phyloP scores from a whole-genome alignment of 2,113 vertebrate species.

The Bolborhynchus lineola region DNA sequence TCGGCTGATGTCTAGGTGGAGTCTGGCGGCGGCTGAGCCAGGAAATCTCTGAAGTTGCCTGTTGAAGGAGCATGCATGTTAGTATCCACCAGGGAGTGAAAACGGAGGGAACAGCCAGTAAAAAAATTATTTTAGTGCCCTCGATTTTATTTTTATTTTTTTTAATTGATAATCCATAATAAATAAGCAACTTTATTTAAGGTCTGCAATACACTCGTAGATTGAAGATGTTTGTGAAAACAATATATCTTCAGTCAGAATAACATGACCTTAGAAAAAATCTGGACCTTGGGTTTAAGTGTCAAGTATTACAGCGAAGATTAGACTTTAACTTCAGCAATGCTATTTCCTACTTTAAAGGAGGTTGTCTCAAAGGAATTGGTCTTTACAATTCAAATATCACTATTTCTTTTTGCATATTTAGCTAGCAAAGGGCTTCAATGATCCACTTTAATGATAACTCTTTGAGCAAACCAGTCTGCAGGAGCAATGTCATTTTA shows the following conservation, averaged over 20 bases:
- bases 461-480: neutral
- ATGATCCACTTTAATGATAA: neutral
- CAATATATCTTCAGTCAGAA: neutral
- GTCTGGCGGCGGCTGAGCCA: neutral
- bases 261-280: neutral
- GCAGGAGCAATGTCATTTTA: neutral
- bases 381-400: neutral
- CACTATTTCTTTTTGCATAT: neutral
- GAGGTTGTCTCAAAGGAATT: neutral
- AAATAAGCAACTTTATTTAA: slow-evolving; percentile 37
- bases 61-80: neutral
- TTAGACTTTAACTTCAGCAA: neutral
- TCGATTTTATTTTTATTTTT: neutral
- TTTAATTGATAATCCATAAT: neutral
- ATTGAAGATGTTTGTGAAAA: neutral
- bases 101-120: neutral
- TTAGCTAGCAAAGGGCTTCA: neutral
- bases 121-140: neutral
- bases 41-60: neutral
- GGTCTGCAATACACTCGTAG: neutral
- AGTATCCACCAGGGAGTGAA: neutral
- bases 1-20: neutral
- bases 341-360: neutral
- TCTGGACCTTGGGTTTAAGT: neutral
- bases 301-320: neutral